phyloP scores from a whole-genome alignment of 30 jellyfish, hydroid and myxozoan genomes.

The Euphysa ruthae region DNA sequence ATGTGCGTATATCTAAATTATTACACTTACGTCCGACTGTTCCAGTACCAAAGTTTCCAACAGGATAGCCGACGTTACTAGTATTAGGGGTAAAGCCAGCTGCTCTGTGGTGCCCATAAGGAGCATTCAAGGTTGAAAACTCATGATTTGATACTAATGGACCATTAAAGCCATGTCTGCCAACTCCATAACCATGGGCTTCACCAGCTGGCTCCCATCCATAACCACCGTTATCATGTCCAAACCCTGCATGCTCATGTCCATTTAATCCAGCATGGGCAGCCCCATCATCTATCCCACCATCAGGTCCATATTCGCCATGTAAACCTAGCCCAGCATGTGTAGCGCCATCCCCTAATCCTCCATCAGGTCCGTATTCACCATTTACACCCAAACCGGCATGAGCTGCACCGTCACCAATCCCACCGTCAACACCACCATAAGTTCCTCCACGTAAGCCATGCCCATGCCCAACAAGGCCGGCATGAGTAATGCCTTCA shows the following conservation, averaged over 20 bases:
- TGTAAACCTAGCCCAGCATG: neutral
- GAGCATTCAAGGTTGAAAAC: no score
- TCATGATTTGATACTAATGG: no score
- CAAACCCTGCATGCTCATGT: slow-evolving; percentile 30
- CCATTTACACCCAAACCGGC: slow-evolving; percentile 32
- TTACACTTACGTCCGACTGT: no score
- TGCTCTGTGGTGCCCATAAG: neutral
- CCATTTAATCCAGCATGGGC: slow-evolving; percentile 12
- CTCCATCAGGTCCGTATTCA: neutral
- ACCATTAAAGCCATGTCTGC: slow-evolving; percentile 5
- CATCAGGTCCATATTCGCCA: neutral
- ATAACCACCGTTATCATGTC: slow-evolving; percentile 41
- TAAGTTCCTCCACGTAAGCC: slow-evolving; percentile 12
- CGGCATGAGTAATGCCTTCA: no score
- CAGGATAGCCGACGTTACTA: slow-evolving; percentile 83
- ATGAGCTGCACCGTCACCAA: slow-evolving; percentile 47
- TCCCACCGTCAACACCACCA: slow-evolving; percentile 13
- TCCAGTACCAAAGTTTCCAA: slow-evolving; percentile 47
- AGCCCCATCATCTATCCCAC: neutral
- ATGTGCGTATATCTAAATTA: no score
- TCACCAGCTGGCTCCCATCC: slow-evolving; percentile 39
- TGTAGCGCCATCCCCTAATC: slow-evolving; percentile 12
- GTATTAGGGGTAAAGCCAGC: no score
- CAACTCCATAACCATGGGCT: neutral
- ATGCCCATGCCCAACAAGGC: no score